Conservation (phyloP, 2,797 vertebrate species). For the Notoglanidium macrostoma region DNA sequence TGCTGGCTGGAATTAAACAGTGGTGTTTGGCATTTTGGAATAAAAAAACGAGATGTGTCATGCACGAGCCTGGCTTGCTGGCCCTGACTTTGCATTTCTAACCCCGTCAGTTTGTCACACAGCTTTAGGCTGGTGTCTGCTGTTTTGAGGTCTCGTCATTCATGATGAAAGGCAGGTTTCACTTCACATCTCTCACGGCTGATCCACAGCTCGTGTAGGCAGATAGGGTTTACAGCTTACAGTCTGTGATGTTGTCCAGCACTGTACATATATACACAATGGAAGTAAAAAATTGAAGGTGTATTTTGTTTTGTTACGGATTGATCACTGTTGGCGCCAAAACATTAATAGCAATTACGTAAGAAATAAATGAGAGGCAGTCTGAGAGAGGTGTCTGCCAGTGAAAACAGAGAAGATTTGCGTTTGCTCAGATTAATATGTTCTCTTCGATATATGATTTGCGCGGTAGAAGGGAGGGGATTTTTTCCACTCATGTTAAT, state of each 20-base stretch:
- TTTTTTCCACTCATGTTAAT: too few species aligned
- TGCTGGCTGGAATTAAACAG: slow-evolving; percentile 31
- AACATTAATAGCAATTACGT: neutral
- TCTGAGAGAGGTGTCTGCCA: neutral
- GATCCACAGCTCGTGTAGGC: neutral
- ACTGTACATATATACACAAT: neutral
- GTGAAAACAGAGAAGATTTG: too few species aligned
- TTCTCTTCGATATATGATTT: too few species aligned
- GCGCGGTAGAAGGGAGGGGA: too few species aligned
- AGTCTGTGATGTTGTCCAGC: neutral
- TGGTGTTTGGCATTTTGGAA: neutral
- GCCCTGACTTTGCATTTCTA: neutral
- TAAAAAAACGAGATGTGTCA: neutral
- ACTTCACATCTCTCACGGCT: neutral
- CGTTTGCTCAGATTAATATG: too few species aligned
- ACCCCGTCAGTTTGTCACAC: neutral
- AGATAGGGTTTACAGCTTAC: neutral
- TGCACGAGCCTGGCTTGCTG: neutral
- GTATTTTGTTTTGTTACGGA: neutral
- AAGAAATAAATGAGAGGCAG: neutral
- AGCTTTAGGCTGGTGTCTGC: neutral
- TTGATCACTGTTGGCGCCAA: neutral
- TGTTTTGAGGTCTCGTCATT: neutral
- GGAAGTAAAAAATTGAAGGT: neutral
- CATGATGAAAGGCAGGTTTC: neutral